Evolutionary conservation across 2,797 vertebrate genomes (phyloP), one percentile per base, ranked within the genome.

Genomic region (Harpagifer antarcticus): DNA sequence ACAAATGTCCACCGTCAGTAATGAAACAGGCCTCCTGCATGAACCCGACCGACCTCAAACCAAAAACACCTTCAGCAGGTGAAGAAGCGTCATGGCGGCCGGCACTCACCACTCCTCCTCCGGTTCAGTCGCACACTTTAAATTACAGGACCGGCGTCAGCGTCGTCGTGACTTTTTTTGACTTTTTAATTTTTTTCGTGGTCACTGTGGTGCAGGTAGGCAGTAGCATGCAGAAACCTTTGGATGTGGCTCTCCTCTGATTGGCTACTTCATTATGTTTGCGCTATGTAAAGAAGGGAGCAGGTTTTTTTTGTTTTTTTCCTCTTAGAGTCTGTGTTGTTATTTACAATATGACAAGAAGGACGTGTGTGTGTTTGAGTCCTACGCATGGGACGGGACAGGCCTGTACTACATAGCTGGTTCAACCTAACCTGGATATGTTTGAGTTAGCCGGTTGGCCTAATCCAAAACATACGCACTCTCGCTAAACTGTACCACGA

Each of bases 211-310:
- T 92, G 96, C 95, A 91, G 91, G 91, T 79, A 92, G 93, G 93
- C 94, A 95, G 96, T 95, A 96, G 95, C 98, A 99, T 99, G 98
- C 98, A 93, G 88, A 90, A 97, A 96, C 96, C 96, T 95, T 96
- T 93, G 79, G 92, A 82, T 88, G 82, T 83, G 83, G 93, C 95
- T 95, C 95, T 89, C 88, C 87, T 86, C 88, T 86, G 88, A 92
- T 88, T 91, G 88, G 89, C 88, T 90, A 92, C 88, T 79, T 89
- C 79, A 67, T 88, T 77, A 90, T 15, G 52, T 84, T 85, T 82
- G 75, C 84, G 49, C 87, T 88, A 92, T 73, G 84, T 84, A 77
- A 78, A 86, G 78, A 78, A 67, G 73, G 86, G 49, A 90, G 72
- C 8, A 60, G 92, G 94, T 44, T 43, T 72, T 37, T 37, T 37